phyloP scores from a whole-genome alignment of 2,797 vertebrate genomes.

The Danionella dracula region DNA sequence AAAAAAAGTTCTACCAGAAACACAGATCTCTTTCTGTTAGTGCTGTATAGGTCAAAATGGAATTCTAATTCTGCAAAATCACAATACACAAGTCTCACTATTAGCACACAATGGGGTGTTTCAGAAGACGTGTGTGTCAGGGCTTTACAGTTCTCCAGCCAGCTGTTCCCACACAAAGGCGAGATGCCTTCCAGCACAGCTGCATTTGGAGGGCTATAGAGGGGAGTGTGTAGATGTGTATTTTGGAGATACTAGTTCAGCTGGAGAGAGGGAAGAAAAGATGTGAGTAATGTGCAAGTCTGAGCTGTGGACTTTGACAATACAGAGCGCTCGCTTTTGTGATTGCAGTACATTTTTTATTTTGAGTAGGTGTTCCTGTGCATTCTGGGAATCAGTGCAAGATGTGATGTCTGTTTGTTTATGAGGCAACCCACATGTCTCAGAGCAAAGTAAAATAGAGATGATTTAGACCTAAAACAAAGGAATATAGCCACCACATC shows the following conservation, averaged over 20 bases:
- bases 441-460: not conserved
- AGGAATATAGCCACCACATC: not conserved
- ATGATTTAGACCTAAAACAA: not conserved
- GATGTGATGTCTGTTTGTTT: not conserved
- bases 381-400: conserved; percentile 3
- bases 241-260: conserved; percentile 7
- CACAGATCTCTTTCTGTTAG: not conserved
- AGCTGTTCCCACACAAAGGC: conserved; percentile 56
- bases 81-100: conserved; percentile 36
- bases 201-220: conserved; percentile 14
- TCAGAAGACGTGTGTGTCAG: conserved; percentile 44
- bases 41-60: conserved; percentile 15
- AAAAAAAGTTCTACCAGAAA: conserved; percentile 4
- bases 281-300: conserved; percentile 3
- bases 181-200: conserved; percentile 33
- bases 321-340: conserved; percentile 14
- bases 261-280: not conserved
- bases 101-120: conserved; percentile 41
- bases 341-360: not conserved
- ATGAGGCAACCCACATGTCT: not conserved
- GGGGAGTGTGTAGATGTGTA: conserved; percentile 12
- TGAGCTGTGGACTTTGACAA: not conserved
- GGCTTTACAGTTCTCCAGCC: conserved; percentile 52
- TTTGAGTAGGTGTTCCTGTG: not conserved
- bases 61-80: conserved; percentile 25